Evolutionary conservation across 2,113 vertebrate genomes (phyloP), one percentile per base, ranked within the genome.

Genomic region (Corythornis madagascariensis): DNA sequence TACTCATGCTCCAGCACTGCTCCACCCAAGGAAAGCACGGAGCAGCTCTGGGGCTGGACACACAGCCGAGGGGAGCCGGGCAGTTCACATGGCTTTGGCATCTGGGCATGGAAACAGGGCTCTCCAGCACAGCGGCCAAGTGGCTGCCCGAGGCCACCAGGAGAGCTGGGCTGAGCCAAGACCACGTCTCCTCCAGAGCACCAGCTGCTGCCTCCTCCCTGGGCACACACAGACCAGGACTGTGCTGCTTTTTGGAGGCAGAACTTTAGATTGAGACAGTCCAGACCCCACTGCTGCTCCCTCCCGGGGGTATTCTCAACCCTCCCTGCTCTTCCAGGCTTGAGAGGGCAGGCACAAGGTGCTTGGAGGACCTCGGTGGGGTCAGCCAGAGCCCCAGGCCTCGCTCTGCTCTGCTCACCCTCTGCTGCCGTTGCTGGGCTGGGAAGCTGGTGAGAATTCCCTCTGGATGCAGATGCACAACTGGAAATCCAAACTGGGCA

Each of bases 261-360:
- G 4, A 42, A 52, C 35, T 31, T 57, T 4, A 73, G 77, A 52
- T 20, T 11, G 1, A 56, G 40, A 6, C 12, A 18, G 6, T 16
- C 47, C 65, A 45, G 26, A 12, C 2, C 20, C 64, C 29, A 6
- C 4, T 2, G 2, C 4, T 0, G 0, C 6, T 38, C 38, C 38
- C 24, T 53, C 43, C 4, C 38, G 38, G 1, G 28, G 11, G 11
- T 52, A 13, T 8, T 59, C 28, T 35, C 11, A 25, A 1, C 11
- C 16, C 48, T 26, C 48, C 0, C 4, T 11, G 43, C 72, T 69
- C 19, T 67, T 16, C 55, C 76, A 80, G 65, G 31, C 45, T 50
- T 15, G 5, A 42, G 7, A 25, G 29, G 55, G 64, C 86, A 80
- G 20, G 12, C 16, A 3, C 22, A 17, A 13, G 28, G 50, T 21